phyloP scores from a whole-genome alignment of 2,113 vertebrate species.

The Tenebrosternarchus preto region DNA sequence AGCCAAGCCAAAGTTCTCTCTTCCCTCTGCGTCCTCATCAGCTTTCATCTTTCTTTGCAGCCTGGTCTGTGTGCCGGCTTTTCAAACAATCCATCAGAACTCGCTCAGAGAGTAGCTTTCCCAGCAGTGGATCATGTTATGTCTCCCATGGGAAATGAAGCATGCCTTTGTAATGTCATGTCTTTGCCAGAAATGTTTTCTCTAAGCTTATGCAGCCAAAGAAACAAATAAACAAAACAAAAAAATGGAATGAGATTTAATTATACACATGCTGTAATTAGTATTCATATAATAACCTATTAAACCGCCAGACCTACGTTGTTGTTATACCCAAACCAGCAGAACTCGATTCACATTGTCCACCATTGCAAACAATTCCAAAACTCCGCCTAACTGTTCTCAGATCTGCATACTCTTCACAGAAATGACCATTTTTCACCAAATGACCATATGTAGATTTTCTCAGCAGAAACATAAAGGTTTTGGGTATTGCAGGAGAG shows the following conservation, averaged over 20 bases:
- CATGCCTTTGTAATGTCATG: neutral
- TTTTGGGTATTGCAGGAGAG: no score
- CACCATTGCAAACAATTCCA: conserved; percentile 5
- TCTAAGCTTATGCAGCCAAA: neutral
- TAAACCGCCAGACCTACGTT: conserved; percentile 1
- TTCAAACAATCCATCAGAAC: neutral
- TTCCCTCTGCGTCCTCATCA: neutral
- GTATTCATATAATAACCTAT: neutral
- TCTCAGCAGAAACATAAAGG: no score
- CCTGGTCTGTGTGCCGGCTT: neutral
- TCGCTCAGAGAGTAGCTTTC: neutral
- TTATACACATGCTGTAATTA: neutral
- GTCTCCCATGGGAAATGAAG: neutral
- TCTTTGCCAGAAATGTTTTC: neutral
- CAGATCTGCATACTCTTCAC: neutral
- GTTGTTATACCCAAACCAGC: conserved; percentile 18
- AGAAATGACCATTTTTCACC: neutral
- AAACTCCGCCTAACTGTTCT: neutral
- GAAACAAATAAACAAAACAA: neutral
- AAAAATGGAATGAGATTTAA: neutral
- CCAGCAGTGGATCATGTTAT: neutral
- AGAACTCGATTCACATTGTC: neutral
- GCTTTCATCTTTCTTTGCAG: neutral
- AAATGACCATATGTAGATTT: no score
- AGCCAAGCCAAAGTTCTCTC: neutral